Percentiles rank a stretch among this genome's conserved stretches.
Conservation (phyloP, 1,140 invertebrate genomes). For the Anadara kagoshimensis region DNA sequence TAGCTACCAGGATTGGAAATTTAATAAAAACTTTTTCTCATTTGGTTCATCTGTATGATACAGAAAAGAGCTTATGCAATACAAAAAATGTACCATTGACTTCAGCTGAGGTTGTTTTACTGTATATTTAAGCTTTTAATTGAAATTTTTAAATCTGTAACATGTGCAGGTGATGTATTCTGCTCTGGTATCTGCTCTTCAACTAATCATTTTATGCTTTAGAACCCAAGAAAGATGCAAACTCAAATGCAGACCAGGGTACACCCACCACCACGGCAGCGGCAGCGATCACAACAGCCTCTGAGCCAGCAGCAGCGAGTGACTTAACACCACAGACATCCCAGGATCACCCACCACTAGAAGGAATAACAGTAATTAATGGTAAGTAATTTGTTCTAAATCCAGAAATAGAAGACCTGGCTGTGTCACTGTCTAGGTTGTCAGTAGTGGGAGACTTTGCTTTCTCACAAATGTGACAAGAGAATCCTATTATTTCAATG, state of each 20-base stretch:
- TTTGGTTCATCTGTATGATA: too few species aligned
- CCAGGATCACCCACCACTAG: slow-evolving; percentile 22
- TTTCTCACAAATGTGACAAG: too few species aligned
- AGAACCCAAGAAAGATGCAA: neutral
- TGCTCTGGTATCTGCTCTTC: neutral
- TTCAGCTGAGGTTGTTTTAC: too few species aligned
- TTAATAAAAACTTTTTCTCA: too few species aligned
- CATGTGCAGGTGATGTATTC: too few species aligned
- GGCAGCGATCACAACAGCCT: neutral
- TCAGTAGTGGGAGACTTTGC: too few species aligned
- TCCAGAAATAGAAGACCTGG: slow-evolving; percentile 6
- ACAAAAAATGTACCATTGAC: too few species aligned
- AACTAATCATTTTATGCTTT: neutral
- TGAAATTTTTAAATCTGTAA: too few species aligned
- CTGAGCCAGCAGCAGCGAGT: neutral
- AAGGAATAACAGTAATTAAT: slow-evolving; percentile 42
- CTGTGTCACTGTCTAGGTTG: slow-evolving; percentile 12
- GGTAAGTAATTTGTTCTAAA: slow-evolving; percentile 16
- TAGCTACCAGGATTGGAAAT: too few species aligned
- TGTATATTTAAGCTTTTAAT: too few species aligned
- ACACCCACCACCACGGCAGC: neutral
- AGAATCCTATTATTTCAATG: too few species aligned
- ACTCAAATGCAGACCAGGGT: neutral
- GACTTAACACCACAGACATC: neutral
- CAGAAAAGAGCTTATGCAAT: too few species aligned